Evolutionary conservation across 1,140 invertebrate species (phyloP).

Genomic region (Ruditapes philippinarum): DNA sequence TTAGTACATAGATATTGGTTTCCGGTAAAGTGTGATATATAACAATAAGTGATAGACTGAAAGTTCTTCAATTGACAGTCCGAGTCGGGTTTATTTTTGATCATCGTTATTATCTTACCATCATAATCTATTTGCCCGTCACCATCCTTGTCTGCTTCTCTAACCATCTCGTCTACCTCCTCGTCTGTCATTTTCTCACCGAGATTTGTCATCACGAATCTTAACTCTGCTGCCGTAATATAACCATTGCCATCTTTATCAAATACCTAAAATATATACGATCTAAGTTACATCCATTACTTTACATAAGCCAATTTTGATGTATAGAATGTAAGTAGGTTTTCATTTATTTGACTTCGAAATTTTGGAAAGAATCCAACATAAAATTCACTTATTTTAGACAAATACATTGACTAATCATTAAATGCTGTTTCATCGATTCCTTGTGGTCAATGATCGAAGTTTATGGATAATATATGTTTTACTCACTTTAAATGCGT

Average conservation of each 20-base stretch:
- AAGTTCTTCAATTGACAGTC: background rate
- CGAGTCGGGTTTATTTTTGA: background rate
- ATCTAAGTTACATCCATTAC: no score
- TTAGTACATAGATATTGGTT: background rate
- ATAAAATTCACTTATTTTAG: no score
- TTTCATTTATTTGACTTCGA: no score
- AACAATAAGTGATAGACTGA: no score
- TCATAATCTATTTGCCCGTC: constrained; percentile 33
- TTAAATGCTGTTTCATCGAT: no score
- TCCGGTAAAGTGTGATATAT: background rate
- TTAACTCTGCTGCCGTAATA: background rate
- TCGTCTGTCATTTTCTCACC: constrained; percentile 19
- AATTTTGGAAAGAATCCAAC: no score
- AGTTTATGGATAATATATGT: no score
- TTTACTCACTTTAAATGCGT: constrained; percentile 28
- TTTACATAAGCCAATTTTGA: no score
- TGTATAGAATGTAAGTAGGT: no score
- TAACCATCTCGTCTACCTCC: constrained; percentile 31
- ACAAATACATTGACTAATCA: no score
- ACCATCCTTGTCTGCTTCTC: constrained; percentile 3
- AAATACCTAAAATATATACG: no score
- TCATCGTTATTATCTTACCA: background rate
- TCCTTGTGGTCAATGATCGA: no score
- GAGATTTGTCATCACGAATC: constrained; percentile 16
- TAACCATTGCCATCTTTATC: constrained; percentile 38